Evolutionary conservation across 2,797 vertebrate species (phyloP).

Genomic region (Salarias fasciatus): DNA sequence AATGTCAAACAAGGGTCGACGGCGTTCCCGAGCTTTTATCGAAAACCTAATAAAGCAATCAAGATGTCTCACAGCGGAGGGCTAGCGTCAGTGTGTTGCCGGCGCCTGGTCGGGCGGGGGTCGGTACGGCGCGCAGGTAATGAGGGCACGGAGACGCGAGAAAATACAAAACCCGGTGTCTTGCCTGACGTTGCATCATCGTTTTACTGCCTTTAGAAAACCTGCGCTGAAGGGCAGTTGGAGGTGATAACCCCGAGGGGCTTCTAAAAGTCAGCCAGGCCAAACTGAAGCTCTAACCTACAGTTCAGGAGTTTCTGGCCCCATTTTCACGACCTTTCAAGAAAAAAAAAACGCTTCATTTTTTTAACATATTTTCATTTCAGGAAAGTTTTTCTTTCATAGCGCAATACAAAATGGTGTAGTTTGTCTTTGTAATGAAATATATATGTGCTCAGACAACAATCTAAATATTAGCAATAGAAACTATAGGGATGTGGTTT

Average conservation of each 20-base stretch:
- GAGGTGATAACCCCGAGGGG: conserved; percentile 9
- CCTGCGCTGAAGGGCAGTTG: conserved; percentile 7
- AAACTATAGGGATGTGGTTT: too few relatives aligned
- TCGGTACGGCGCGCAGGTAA: not conserved
- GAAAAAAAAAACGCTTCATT: too few relatives aligned
- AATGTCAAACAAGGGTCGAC: conserved; percentile 27
- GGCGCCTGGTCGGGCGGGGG: not conserved
- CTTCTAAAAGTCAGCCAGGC: not conserved
- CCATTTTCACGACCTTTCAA: too few relatives aligned
- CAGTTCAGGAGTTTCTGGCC: too few relatives aligned
- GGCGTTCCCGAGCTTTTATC: conserved; percentile 9
- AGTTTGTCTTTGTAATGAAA: too few relatives aligned
- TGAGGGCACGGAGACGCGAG: not conserved
- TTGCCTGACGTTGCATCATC: conserved; percentile 51
- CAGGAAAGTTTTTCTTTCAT: too few relatives aligned
- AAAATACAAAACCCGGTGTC: conserved; percentile 8
- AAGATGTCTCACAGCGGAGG: not conserved
- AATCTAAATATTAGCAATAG: too few relatives aligned
- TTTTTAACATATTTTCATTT: too few relatives aligned
- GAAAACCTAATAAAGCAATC: conserved; percentile 7
- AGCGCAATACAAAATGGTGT: too few relatives aligned
- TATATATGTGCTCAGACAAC: too few relatives aligned
- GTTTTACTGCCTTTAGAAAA: conserved; percentile 15
- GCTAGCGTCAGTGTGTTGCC: conserved; percentile 15
- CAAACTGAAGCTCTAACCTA: not conserved